Evolutionary conservation across 1,140 invertebrate species (phyloP).

Genomic region (Himalopsyche phryganea): DNA sequence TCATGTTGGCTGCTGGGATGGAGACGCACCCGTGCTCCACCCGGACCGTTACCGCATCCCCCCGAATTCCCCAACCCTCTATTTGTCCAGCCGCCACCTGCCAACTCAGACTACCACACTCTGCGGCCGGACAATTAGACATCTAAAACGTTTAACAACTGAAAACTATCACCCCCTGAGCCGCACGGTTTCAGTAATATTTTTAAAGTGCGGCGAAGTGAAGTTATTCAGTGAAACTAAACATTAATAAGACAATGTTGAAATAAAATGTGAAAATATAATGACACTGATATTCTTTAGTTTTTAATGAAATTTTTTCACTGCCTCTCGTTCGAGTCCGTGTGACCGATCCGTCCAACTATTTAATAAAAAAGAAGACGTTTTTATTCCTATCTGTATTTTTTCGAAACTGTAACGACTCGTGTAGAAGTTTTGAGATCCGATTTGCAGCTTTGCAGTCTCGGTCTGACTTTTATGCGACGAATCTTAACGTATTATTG

Average conservation of each 20-base stretch:
- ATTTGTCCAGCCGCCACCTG: constrained; percentile 78
- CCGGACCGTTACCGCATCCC: constrained; percentile 88
- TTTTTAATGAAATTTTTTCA: constrained; percentile 16
- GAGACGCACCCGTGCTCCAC: constrained; percentile 75
- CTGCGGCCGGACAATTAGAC: constrained; percentile 27
- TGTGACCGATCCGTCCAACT: constrained; percentile 16
- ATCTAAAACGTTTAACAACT: neutral
- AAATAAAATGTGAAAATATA: neutral
- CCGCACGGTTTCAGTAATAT: neutral
- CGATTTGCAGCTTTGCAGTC: too few species aligned
- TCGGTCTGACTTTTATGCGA: constrained; percentile 4
- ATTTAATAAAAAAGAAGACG: constrained; percentile 28
- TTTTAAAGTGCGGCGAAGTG: neutral
- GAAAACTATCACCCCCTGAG: neutral
- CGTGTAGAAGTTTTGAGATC: constrained; percentile 9
- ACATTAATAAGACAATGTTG: neutral
- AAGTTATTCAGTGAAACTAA: neutral
- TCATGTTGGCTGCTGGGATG: constrained; percentile 95
- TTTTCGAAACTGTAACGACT: constrained; percentile 22
- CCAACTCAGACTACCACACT: constrained; percentile 68
- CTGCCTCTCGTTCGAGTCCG: constrained; percentile 9
- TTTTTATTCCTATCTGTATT: constrained; percentile 32
- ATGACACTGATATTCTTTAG: constrained; percentile 15
- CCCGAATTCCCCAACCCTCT: constrained; percentile 92
- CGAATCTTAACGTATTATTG: constrained; percentile 25